phyloP scores from a whole-genome alignment of 2,888 invertebrate genomes.

The Tolmerus cingulatus region DNA sequence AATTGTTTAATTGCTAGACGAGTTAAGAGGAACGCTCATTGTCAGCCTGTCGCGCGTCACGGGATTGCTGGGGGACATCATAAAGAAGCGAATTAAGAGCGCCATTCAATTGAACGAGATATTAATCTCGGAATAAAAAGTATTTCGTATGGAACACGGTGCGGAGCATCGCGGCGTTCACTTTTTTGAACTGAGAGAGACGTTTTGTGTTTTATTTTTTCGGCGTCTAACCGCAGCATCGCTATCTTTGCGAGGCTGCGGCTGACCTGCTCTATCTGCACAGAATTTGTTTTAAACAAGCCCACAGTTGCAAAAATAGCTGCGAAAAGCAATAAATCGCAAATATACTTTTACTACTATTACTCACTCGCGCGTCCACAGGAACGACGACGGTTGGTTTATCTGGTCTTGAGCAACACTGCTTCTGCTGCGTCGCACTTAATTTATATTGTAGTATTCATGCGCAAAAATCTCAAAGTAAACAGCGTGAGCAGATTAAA shows the following conservation, averaged over 20 bases:
- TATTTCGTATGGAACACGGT: neutral
- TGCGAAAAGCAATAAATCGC: neutral
- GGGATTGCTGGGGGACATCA: neutral
- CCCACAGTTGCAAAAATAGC: neutral
- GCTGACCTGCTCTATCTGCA: neutral
- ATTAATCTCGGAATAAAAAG: conserved; percentile 5
- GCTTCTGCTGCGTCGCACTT: conserved; percentile 1
- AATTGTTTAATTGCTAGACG: conserved; percentile 30
- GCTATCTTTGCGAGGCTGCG: neutral
- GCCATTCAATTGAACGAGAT: conserved; percentile 28
- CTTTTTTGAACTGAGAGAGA: neutral
- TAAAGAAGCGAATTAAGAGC: conserved; percentile 7
- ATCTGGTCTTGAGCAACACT: neutral
- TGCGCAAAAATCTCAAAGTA: conserved; percentile 35
- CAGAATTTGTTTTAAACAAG: neutral
- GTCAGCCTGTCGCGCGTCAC: neutral
- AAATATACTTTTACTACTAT: neutral
- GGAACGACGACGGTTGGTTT: neutral
- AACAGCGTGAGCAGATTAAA: conserved; percentile 33
- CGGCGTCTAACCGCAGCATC: neutral
- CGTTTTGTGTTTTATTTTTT: neutral
- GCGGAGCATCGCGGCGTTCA: neutral
- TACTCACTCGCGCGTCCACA: neutral
- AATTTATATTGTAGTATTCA: conserved; percentile 35
- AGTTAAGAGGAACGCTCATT: conserved; percentile 7